phyloP scores from a whole-genome alignment of 1,140 invertebrate genomes.

The Cydia splendana region DNA sequence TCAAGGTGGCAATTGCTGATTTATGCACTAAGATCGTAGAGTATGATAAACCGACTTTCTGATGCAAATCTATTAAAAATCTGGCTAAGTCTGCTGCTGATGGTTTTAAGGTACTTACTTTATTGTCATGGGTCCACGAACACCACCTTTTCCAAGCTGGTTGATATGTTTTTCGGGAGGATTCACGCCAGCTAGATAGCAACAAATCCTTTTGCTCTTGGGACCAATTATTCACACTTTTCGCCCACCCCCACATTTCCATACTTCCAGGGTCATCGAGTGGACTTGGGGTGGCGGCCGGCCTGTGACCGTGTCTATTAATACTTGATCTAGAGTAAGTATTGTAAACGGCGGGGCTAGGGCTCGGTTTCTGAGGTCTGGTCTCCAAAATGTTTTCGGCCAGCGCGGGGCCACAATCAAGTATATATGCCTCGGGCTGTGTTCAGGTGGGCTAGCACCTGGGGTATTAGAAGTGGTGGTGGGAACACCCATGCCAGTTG shows the following conservation, averaged over 20 bases:
- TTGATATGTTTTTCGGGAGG: conserved; percentile 33
- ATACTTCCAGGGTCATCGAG: conserved; percentile 33
- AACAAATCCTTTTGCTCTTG: conserved; percentile 26
- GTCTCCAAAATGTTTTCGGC: conserved; percentile 47
- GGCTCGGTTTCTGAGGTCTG: conserved; percentile 41
- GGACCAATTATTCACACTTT: conserved; percentile 31
- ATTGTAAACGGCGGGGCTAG: conserved; percentile 39
- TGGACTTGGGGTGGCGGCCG: conserved; percentile 29
- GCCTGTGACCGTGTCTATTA: conserved; percentile 40
- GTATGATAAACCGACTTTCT: conserved; percentile 38
- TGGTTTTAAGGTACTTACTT: conserved; percentile 34
- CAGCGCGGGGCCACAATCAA: conserved; percentile 46
- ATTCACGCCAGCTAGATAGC: conserved; percentile 33
- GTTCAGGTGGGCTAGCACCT: conserved; percentile 43
- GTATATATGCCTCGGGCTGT: conserved; percentile 35
- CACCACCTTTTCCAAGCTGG: conserved; percentile 26
- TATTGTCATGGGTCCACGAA: conserved; percentile 21
- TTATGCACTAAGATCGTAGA: conserved; percentile 45
- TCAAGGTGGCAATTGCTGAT: conserved; percentile 42
- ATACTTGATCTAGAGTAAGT: conserved; percentile 26
- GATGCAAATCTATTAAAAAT: conserved; percentile 42
- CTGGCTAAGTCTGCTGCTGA: conserved; percentile 38
- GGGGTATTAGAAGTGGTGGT: conserved; percentile 46
- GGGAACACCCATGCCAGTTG: conserved; percentile 61
- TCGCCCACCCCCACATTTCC: conserved; percentile 36